A percentile compares a stretch with the other conserved stretches of the same genome.
Conservation (phyloP, 2,797 vertebrate species). For the Schizopygopsis pylzovi region DNA sequence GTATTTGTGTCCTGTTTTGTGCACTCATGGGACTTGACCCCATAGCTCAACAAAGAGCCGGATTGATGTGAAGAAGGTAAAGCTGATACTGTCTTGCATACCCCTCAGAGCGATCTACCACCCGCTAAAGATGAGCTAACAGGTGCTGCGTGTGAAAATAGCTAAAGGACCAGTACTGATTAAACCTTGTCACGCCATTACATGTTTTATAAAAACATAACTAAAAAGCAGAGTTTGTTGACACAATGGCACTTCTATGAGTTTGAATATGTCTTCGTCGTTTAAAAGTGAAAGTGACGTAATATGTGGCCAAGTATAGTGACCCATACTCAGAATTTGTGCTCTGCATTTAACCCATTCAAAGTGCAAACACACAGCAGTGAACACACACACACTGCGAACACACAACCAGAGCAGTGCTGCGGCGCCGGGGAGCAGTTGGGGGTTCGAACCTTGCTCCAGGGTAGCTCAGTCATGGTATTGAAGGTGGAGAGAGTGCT, state of each 20-base stretch:
- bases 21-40: slow-evolving; percentile 13
- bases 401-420: too few species aligned
- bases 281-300: background rate
- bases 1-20: slow-evolving; percentile 24
- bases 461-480: too few species aligned
- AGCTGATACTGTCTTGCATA: slow-evolving; percentile 11
- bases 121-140: slow-evolving; percentile 8
- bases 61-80: slow-evolving; percentile 16
- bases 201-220: background rate
- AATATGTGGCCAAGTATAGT: too few species aligned
- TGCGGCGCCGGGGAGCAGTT: too few species aligned
- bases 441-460: too few species aligned
- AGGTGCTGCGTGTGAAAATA: slow-evolving; percentile 30
- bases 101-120: slow-evolving; percentile 1
- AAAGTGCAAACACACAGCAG: too few species aligned
- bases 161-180: slow-evolving; percentile 17
- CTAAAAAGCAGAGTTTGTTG: background rate
- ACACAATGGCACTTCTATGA: background rate
- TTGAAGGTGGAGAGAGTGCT: too few species aligned
- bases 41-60: slow-evolving; percentile 37
- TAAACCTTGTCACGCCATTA: background rate
- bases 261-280: background rate
- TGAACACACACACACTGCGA: too few species aligned
- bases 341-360: too few species aligned
- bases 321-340: too few species aligned